Conservation (phyloP, 2,888 invertebrate species). For the Leucophenga montana region DNA sequence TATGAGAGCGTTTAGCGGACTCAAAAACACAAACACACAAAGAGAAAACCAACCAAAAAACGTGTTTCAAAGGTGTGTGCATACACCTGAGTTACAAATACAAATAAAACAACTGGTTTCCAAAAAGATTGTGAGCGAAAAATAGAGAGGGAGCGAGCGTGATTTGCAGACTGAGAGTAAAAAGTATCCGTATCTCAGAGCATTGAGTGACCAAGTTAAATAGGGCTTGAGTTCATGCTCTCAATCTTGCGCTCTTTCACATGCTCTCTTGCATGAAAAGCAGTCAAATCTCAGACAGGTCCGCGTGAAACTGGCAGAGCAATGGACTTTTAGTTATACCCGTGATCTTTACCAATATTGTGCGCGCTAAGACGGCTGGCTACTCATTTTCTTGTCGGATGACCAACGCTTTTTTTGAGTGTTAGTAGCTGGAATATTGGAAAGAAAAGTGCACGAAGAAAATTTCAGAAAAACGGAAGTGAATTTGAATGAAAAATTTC, state of each 20-base stretch:
- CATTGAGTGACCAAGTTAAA: constrained; percentile 35
- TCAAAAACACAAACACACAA: constrained; percentile 32
- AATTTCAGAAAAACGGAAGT: constrained; percentile 23
- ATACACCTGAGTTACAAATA: constrained; percentile 18
- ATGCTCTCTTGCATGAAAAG: constrained; percentile 36
- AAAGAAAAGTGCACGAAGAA: constrained; percentile 21
- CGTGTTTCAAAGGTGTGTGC: constrained; percentile 38
- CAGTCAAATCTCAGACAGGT: constrained; percentile 69
- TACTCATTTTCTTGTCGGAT: constrained; percentile 47
- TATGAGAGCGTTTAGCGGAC: constrained; percentile 30
- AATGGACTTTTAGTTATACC: constrained; percentile 74
- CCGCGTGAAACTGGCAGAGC: constrained; percentile 72
- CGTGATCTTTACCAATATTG: constrained; percentile 74
- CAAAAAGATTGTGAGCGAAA: background rate
- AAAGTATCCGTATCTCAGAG: constrained; percentile 2
- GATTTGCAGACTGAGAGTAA: constrained; percentile 21
- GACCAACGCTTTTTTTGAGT: constrained; percentile 13
- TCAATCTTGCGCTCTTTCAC: background rate
- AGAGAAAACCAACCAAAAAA: constrained; percentile 28
- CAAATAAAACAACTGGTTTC: constrained; percentile 9
- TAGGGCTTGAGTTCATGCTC: constrained; percentile 2
- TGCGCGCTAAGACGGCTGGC: constrained; percentile 70
- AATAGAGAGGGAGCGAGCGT: constrained; percentile 18
- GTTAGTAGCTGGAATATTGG: background rate
- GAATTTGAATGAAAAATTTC: background rate